Conservation (phyloP, 2,113 vertebrate genomes). For the Phrynosoma blainvillii region DNA sequence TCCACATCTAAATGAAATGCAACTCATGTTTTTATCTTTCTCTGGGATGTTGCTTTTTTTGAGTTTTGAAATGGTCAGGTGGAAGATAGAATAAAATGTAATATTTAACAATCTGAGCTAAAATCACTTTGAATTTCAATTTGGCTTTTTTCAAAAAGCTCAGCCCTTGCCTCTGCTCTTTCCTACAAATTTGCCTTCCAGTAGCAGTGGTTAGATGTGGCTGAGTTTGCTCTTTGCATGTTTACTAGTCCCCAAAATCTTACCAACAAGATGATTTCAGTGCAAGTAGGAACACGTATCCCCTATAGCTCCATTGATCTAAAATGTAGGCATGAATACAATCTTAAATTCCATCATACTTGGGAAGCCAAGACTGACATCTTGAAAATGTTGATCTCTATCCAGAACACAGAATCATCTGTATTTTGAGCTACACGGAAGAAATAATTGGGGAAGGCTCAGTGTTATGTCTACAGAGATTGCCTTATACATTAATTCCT, state of each 20-base stretch:
- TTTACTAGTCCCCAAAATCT: not conserved
- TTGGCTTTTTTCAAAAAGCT: not conserved
- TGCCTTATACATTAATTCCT: not conserved
- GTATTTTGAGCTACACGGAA: not conserved
- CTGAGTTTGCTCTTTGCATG: not conserved
- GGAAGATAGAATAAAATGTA: too few relatives aligned
- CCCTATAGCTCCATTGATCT: not conserved
- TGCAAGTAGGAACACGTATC: not conserved
- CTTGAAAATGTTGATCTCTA: not conserved
- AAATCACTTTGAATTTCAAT: not conserved
- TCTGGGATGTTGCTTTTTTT: too few relatives aligned
- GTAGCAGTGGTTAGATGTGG: not conserved
- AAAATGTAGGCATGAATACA: not conserved
- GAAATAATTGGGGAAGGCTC: not conserved
- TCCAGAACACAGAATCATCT: not conserved
- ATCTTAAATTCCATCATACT: not conserved
- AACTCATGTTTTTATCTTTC: too few relatives aligned
- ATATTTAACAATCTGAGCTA: not conserved
- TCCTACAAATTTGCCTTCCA: not conserved
- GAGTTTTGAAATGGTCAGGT: too few relatives aligned
- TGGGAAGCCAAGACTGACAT: not conserved
- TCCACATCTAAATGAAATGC: not conserved
- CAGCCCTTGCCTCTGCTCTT: not conserved
- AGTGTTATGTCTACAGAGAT: not conserved
- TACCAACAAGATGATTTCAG: not conserved